phyloP scores from a whole-genome alignment of 2,888 invertebrate species.

The Drosophila paracracens region DNA sequence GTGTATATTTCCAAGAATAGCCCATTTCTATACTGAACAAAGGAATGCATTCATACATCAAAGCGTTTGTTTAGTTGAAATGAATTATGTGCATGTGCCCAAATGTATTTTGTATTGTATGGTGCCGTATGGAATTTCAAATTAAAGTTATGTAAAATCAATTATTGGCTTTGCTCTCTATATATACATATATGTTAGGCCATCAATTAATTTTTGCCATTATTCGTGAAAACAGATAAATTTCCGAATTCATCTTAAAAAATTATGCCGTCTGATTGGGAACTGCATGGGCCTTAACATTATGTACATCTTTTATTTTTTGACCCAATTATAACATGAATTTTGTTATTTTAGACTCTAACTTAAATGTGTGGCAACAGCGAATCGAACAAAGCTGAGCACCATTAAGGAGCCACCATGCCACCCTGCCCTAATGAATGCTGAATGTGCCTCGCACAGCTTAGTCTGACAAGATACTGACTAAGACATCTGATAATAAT shows the following conservation, averaged over 20 bases:
- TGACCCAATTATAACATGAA: not conserved
- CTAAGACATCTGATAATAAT: slow-evolving; percentile 18
- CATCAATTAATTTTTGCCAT: not conserved
- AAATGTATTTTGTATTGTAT: not conserved
- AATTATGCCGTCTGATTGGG: not conserved
- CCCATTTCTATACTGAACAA: not conserved
- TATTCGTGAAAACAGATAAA: not conserved
- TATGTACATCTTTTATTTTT: not conserved
- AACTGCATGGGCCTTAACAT: not conserved
- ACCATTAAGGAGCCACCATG: not conserved
- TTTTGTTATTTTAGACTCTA: not conserved
- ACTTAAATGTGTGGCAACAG: not conserved
- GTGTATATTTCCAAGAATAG: not conserved
- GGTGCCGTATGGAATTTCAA: not conserved
- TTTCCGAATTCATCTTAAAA: not conserved
- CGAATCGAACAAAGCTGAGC: not conserved
- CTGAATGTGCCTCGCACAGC: not conserved
- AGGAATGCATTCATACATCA: not conserved
- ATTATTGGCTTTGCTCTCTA: not conserved
- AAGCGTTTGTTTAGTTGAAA: not conserved
- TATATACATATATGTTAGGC: not conserved
- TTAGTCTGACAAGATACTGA: not conserved
- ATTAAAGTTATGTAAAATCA: not conserved
- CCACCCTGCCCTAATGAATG: not conserved
- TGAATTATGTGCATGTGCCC: not conserved